Evolutionary conservation across 2,888 invertebrate species (phyloP).

Genomic region (Eledona agricola): DNA sequence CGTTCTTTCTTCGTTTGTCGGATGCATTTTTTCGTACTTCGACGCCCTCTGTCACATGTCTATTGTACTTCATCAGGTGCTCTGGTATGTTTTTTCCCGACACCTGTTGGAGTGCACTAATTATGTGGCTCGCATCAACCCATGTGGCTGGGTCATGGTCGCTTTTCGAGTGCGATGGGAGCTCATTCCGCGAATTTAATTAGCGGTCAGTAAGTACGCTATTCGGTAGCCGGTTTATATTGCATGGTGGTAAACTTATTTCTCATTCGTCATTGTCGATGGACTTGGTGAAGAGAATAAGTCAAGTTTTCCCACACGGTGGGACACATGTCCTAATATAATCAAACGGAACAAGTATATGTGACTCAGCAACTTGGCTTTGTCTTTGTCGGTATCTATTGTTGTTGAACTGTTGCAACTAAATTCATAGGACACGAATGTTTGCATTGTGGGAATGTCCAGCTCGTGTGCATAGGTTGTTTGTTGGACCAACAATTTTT

Average conservation of each 20-base stretch:
- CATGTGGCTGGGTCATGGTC: too few species aligned
- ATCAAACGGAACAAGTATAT: constrained; percentile 17
- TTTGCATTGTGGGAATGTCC: too few species aligned
- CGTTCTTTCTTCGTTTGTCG: too few species aligned
- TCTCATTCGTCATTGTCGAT: constrained; percentile 9
- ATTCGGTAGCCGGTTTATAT: too few species aligned
- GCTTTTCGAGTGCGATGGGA: too few species aligned
- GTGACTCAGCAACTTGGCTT: constrained; percentile 14
- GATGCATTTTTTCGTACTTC: constrained; percentile 17
- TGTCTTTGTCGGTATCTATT: not conserved
- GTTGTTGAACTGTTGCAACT: not conserved
- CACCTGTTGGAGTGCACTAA: constrained; percentile 99
- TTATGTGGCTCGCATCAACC: constrained; percentile 77
- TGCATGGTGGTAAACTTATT: not conserved
- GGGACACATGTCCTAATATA: constrained; percentile 15
- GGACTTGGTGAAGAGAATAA: not conserved
- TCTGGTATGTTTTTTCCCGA: constrained; percentile 94
- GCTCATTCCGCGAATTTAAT: too few species aligned
- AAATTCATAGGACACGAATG: too few species aligned
- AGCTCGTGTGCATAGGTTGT: too few species aligned
- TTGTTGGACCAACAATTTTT: too few species aligned
- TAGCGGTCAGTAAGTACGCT: too few species aligned
- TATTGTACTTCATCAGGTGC: constrained; percentile 99
- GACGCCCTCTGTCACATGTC: constrained; percentile 81
- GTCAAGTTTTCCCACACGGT: constrained; percentile 11